phyloP scores from a whole-genome alignment of 1,140 invertebrate species.

The Ceratina australensis region DNA sequence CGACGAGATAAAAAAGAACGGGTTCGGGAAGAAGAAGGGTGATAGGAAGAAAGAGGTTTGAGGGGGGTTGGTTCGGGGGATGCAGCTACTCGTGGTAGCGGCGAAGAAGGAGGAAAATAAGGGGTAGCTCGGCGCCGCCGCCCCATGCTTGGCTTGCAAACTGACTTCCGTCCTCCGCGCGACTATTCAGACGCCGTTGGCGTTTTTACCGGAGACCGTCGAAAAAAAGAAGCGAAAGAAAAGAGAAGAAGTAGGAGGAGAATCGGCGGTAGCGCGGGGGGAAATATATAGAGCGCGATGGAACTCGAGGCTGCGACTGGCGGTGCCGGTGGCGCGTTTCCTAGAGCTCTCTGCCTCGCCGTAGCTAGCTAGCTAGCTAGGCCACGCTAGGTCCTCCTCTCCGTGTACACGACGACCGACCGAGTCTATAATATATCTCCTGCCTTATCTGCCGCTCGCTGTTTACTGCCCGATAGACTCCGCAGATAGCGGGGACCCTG shows the following conservation, averaged over 20 bases:
- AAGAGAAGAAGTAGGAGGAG: background rate
- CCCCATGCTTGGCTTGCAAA: constrained; percentile 79
- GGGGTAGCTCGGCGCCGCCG: constrained; percentile 76
- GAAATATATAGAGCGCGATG: constrained; percentile 61
- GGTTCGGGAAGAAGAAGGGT: constrained; percentile 20
- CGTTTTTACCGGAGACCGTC: constrained; percentile 66
- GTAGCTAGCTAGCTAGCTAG: constrained; percentile 21
- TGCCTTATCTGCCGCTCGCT: constrained; percentile 78
- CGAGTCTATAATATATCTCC: constrained; percentile 78
- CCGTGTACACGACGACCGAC: constrained; percentile 57
- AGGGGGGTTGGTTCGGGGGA: background rate
- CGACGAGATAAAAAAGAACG: constrained; percentile 37
- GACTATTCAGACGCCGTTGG: constrained; percentile 76
- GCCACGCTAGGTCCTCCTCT: constrained; percentile 51
- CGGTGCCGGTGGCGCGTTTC: constrained; percentile 21
- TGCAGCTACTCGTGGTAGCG: constrained; percentile 49
- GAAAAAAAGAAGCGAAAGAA: constrained; percentile 18
- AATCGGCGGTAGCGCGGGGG: background rate
- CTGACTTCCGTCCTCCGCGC: constrained; percentile 77
- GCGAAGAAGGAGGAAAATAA: constrained; percentile 74
- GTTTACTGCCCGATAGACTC: constrained; percentile 80
- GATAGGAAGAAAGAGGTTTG: background rate
- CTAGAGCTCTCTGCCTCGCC: constrained; percentile 34
- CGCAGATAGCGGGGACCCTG: constrained; percentile 75
- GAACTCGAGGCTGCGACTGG: constrained; percentile 27